Evolutionary conservation across 2,888 invertebrate species (phyloP), one percentile per base, ranked within the genome.

Genomic region (Dynastes hyllus): DNA sequence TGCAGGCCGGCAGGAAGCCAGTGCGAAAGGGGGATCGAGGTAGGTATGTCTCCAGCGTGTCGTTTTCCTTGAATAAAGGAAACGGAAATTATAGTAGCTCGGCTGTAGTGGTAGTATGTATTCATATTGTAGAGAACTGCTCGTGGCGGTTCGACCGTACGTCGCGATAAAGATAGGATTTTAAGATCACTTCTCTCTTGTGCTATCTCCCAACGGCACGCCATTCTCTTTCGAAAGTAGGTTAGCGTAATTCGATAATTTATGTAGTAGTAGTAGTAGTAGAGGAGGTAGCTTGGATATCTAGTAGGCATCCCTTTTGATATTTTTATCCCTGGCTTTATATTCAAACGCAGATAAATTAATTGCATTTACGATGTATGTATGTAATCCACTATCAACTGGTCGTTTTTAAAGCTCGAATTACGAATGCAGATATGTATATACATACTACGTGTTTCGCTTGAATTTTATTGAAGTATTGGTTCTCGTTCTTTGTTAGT

Each of bases 201-300:
- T 58, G 16, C 8, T 58, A 16, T 58, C 22, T 22, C 55, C 55
- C 22, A 8, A 22, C 55, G 55, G 55, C 16, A 58, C 22, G 22
- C 22, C 11, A 58, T 58, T 22, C 55, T 58, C 22, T 37, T 37
- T 58, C 55, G 27, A 58, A 58, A 58, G 55, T 58, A 58, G 55
- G 55, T 58, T 58, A 22, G 55, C 55, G 55, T 58, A 58, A 58
- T 58, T 58, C 55, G 55, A 58, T 58, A 58, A 58, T 58, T 58
- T 58, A 58, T 58, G 55, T 58, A 58, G 8, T 58, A 16, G 45
- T 45, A 45, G 45, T 6, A 22, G 22, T 22, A 22, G 22, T 22
- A 22, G 22, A 22, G 22, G 22, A 22, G 45, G 45, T 45, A 22
- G 53, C 16, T 53, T 22, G 55, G 6, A 22, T 58, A 58, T 58